Conservation (phyloP, 2,113 vertebrate species). For the Plectropomus leopardus region DNA sequence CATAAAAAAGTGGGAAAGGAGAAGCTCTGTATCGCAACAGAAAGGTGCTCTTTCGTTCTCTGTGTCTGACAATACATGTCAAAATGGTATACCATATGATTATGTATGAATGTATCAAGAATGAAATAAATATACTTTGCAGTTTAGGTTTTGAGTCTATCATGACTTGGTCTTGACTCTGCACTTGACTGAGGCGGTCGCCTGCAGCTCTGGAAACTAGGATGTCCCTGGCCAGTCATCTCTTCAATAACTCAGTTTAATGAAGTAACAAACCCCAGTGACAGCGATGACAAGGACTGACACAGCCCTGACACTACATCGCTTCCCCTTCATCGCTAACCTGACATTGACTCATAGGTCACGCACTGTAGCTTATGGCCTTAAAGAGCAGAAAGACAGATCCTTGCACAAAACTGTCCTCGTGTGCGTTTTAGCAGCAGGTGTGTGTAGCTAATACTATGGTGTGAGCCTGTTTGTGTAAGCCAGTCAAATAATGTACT, state of each 20-base stretch:
- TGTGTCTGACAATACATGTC: background rate
- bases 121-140: no score
- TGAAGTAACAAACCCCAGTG: conserved; percentile 63
- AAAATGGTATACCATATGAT: no score
- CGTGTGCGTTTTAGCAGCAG: background rate
- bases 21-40: background rate
- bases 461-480: no score
- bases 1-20: background rate
- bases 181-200: conserved; percentile 1
- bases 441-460: background rate
- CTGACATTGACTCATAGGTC: conserved; percentile 64
- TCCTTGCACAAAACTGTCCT: background rate
- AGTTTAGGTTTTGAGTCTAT: background rate
- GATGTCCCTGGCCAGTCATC: conserved; percentile 35
- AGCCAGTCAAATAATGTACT: background rate
- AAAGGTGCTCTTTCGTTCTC: background rate
- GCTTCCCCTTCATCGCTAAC: conserved; percentile 45
- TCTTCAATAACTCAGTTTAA: conserved; percentile 64
- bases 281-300: conserved; percentile 58
- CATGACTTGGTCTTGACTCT: background rate
- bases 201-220: conserved; percentile 6
- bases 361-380: conserved; percentile 29
- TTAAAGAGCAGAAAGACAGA: conserved; percentile 23
- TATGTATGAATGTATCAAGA: background rate
- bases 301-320: conserved; percentile 44